phyloP scores from a whole-genome alignment of 1,140 invertebrate species.

The Lineus longissimus region DNA sequence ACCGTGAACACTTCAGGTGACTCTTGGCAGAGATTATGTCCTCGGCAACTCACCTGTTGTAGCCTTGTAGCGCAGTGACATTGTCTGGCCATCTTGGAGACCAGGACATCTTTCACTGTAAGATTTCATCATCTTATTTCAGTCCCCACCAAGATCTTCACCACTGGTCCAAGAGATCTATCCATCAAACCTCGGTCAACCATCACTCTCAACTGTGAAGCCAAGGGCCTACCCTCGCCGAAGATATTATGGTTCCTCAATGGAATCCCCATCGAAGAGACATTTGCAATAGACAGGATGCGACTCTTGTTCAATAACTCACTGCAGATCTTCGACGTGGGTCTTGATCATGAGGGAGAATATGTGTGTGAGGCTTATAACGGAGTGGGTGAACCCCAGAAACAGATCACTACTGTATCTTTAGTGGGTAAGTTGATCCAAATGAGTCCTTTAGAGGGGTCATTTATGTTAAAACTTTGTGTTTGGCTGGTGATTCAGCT shows the following conservation, averaged over 20 bases:
- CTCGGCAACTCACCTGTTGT: too few relatives aligned
- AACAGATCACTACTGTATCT: not conserved
- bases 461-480: too few relatives aligned
- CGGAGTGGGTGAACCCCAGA: not conserved
- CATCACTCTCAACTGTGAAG: not conserved
- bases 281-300: not conserved
- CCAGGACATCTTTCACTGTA: too few relatives aligned
- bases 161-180: too few relatives aligned
- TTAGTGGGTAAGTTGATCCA: not conserved
- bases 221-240: not conserved
- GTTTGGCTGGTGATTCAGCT: too few relatives aligned
- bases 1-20: too few relatives aligned
- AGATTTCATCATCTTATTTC: too few relatives aligned
- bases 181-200: not conserved
- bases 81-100: too few relatives aligned
- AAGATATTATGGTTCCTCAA: not conserved
- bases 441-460: too few relatives aligned
- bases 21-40: too few relatives aligned
- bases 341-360: not conserved
- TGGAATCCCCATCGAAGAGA: not conserved
- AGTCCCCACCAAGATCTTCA: too few relatives aligned
- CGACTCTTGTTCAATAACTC: not conserved
- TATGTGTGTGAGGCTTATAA: conserved; percentile 8
- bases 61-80: too few relatives aligned
- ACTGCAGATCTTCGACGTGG: not conserved